Evolutionary conservation across 2,888 invertebrate genomes (phyloP).

Genomic region (Carcina quercana): DNA sequence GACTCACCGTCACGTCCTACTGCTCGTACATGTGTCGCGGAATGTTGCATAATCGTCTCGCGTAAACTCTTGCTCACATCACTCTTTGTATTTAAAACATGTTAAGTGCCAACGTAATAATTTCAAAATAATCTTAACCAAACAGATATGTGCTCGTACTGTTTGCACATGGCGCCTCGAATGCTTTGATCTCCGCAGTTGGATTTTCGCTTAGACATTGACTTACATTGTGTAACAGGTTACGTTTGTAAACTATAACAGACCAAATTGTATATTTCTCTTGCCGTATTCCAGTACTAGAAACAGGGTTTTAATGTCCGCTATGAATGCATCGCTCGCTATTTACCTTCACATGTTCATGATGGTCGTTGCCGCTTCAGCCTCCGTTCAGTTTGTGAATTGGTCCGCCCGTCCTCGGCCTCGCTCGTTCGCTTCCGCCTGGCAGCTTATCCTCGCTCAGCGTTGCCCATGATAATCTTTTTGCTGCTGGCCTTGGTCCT

Average conservation of each 20-base stretch:
- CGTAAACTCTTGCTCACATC: conserved; percentile 40
- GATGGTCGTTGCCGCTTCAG: too few species aligned
- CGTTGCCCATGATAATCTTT: conserved; percentile 65
- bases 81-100: conserved; percentile 56
- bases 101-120: conserved; percentile 40
- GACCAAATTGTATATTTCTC: too few species aligned
- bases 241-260: conserved; percentile 5
- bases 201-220: conserved; percentile 5
- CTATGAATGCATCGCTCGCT: too few species aligned
- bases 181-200: conserved; percentile 19
- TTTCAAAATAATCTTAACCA: conserved; percentile 37
- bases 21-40: conserved; percentile 19
- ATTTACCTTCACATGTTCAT: too few species aligned
- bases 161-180: conserved; percentile 17
- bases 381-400: conserved; percentile 54
- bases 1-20: conserved; percentile 25
- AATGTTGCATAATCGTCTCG: conserved; percentile 41
- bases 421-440: conserved; percentile 65
- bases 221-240: conserved; percentile 14
- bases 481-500: conserved; percentile 61
- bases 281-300: too few species aligned
- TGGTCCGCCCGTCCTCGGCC: conserved; percentile 65
- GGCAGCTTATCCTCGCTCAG: conserved; percentile 65
- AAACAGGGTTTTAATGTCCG: too few species aligned
- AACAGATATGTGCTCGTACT: conserved; percentile 16